phyloP scores from a whole-genome alignment of 1,140 invertebrate genomes.

The Aporrectodea caliginosa region DNA sequence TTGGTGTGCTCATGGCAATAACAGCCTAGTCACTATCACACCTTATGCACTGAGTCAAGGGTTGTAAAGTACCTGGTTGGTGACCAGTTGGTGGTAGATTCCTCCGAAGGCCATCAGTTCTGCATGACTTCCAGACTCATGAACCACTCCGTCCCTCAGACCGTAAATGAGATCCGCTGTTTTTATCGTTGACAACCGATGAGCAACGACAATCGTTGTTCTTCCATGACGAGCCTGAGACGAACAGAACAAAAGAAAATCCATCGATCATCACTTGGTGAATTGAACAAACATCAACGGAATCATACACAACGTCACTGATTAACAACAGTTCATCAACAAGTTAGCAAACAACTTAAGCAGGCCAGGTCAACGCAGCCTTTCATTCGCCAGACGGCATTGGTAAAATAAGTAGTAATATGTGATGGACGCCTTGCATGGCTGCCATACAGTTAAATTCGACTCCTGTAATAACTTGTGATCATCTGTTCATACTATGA shows the following conservation, averaged over 20 bases:
- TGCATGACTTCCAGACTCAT: constrained; percentile 73
- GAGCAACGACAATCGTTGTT: constrained; percentile 82
- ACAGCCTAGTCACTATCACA: no score
- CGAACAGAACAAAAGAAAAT: background rate
- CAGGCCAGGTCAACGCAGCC: no score
- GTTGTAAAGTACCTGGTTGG: constrained; percentile 45
- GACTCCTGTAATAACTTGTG: no score
- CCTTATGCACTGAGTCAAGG: no score
- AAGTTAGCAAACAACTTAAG: no score
- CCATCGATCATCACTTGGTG: background rate
- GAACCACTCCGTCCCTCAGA: constrained; percentile 65
- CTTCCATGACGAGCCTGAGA: constrained; percentile 60
- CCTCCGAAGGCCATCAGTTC: constrained; percentile 51
- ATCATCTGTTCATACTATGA: no score
- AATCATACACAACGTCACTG: background rate
- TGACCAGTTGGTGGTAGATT: constrained; percentile 52
- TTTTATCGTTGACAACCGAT: constrained; percentile 78
- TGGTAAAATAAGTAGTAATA: no score
- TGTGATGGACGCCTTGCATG: no score
- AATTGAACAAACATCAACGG: background rate
- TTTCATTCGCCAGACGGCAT: no score
- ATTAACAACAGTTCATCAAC: no score
- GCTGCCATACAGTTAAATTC: no score
- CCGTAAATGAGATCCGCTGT: constrained; percentile 76
- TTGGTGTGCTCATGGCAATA: no score